These are phyloP conservation scores for Plutella xylostella DNA, from an alignment of 2,888 invertebrate genomes.

Conservation along the genomic window DNA sequence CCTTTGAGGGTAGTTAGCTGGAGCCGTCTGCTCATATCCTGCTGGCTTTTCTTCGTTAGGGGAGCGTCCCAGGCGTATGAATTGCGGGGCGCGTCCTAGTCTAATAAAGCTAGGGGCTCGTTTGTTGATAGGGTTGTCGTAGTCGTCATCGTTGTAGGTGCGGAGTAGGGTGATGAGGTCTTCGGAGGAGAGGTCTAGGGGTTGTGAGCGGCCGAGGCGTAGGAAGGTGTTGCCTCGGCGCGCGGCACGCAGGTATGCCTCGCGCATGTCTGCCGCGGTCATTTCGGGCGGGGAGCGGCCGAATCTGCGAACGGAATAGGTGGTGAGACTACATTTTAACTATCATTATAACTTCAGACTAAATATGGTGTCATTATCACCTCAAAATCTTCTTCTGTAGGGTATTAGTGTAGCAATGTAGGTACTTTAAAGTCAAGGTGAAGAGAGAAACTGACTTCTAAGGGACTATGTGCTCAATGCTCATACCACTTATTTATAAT, in stretches of 20 bases:
- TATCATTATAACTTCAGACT: too few relatives aligned
- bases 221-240: constrained; percentile 52
- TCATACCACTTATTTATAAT: too few relatives aligned
- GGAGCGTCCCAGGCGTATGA: constrained; percentile 60
- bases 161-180: constrained; percentile 46
- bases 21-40: constrained; percentile 30
- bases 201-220: constrained; percentile 53
- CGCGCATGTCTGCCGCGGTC: constrained; percentile 50
- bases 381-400: too few relatives aligned
- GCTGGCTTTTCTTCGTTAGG: constrained; percentile 33
- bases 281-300: constrained; percentile 54
- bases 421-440: too few relatives aligned
- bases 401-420: too few relatives aligned
- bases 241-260: constrained; percentile 37
- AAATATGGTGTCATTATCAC: too few relatives aligned
- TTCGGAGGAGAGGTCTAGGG: constrained; percentile 41
- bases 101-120: constrained; percentile 47
- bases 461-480: too few relatives aligned
- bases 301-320: constrained; percentile 47
- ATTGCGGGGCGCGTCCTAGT: constrained; percentile 54
- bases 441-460: too few relatives aligned
- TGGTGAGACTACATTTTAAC: too few relatives aligned
- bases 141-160: constrained; percentile 45
- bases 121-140: constrained; percentile 36
- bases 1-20: constrained; percentile 44